Base-by-base conservation (phyloP, 1,140 invertebrate genomes). In the Trissolcus basalis region DNA sequence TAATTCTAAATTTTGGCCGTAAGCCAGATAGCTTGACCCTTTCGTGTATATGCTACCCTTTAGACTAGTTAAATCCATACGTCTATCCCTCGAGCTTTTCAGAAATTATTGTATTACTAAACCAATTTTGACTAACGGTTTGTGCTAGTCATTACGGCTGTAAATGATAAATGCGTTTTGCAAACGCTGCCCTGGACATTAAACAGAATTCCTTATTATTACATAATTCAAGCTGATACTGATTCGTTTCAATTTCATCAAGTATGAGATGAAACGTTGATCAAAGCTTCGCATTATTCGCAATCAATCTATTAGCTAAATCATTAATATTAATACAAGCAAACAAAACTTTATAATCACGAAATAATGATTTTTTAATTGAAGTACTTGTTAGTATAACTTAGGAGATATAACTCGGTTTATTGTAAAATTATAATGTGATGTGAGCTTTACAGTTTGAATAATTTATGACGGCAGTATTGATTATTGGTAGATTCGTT, bases 81-180 rank as follows among this genome's bases (percentile, higher is more conserved):
- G 56, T 67, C 61, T 58, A 56, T 69, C 78, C 80, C 78, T 64
- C 14, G 73, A 69, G 77, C 76, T 77, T 73, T 79, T 82, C 71
- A 71, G 48, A 78, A 82, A 83, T 83, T 79, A 82, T 80, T 78
- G 81, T 79, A 82, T 80, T 70, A 74, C 77, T 82, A 80, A 79
- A 80, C 78, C 79, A 44, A 64, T 68, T 53, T 53, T 27, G 13
- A 16, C 50, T 36, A 50, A 43, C 10, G 49, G 63, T 48, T 49
- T 39, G 69, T 27, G 14, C 35, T 39, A 65, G 64, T 73, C 64
- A 59, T 69, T 69, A 55, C 27, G 43, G 49, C 54, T 56, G 64
- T 39, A 60, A 69, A 68, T 64, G 68, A 72, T 68, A 77, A 64
- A 55, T 77, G 49, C 36, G 58, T 68, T 71, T 65, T 69, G 55